phyloP scores from a whole-genome alignment of 2,113 vertebrate species.

The Varanus salvator region DNA sequence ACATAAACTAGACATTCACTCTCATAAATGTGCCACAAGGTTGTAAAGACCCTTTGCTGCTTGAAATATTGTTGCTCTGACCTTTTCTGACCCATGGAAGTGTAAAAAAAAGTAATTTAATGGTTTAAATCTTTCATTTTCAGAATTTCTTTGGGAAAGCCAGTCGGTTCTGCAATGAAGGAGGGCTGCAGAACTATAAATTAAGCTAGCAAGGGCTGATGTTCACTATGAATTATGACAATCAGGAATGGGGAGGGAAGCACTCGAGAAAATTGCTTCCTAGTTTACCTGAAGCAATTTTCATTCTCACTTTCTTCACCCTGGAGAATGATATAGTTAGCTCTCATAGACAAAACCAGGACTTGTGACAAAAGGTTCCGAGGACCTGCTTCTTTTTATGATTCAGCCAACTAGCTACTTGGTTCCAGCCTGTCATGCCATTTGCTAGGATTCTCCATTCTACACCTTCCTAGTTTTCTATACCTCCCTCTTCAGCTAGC shows the following conservation, averaged over 20 bases:
- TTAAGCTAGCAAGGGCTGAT: slow-evolving; percentile 32
- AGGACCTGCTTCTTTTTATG: not conserved
- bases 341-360: slow-evolving; percentile 1
- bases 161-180: not conserved
- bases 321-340: not conserved
- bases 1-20: slow-evolving; percentile 10
- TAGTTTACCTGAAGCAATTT: slow-evolving; percentile 38
- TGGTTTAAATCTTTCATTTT: slow-evolving; percentile 41
- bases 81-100: slow-evolving; percentile 27
- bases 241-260: slow-evolving; percentile 31
- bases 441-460: not conserved
- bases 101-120: slow-evolving; percentile 16
- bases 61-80: slow-evolving; percentile 38
- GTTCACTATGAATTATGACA: slow-evolving; percentile 40
- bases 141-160: slow-evolving; percentile 25
- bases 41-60: slow-evolving; percentile 12
- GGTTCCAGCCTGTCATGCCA: not conserved
- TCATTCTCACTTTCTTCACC: not conserved
- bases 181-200: slow-evolving; percentile 24
- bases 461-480: not conserved
- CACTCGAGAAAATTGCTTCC: slow-evolving; percentile 35
- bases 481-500: too few relatives aligned
- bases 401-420: not conserved
- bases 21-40: not conserved
- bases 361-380: not conserved